Evolutionary conservation across 2,797 vertebrate genomes (phyloP), one percentile per base, ranked within the genome.

Genomic region (Moxostoma hubbsi): DNA sequence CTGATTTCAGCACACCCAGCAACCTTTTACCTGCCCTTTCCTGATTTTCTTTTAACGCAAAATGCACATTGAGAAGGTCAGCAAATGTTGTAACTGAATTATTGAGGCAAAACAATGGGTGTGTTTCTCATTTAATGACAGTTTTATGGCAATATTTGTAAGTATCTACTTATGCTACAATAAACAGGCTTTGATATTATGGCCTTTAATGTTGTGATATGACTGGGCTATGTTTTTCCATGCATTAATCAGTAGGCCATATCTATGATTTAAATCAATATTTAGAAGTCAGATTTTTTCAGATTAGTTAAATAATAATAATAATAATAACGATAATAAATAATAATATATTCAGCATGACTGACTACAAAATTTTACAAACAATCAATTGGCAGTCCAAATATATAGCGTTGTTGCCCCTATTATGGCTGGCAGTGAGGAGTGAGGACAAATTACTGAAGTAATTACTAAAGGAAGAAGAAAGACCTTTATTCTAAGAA

Each of bases 391-490:
- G 51, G 11, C 47, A 43, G 61, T 70, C 9, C 9, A 68, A 68
- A 45, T 50, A 36, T 36, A 36, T 36, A 13, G 36, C 10, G 49
- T 62, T 62, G 67, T 62, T 55, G 68, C 76, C 36, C 62, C 66
- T 50, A 82, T 74, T 57, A 73, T 11, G 15, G 63, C 43, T 78
- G 46, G 55, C 54, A 90, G 87, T 70, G 75, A 88, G 85, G 84
- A 88, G 86, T 85, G 87, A 82, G 49, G 46, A 90, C 91, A 89
- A 91, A 88, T 87, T 24, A 58, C 87, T 92, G 91, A 91, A n/a
- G n/a, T 89, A 91, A 88, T 87, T 24, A 24, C 24, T 24, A 24
- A 24, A 24, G 24, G 24, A 24, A 24, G 24, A 24, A 24, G 24
- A 24, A 1, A 24, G 24, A n/a, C n/a, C n/a, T n/a, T n/a, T n/a